Conservation (phyloP, 1,140 invertebrate species). For the Heliconius melpomene region DNA sequence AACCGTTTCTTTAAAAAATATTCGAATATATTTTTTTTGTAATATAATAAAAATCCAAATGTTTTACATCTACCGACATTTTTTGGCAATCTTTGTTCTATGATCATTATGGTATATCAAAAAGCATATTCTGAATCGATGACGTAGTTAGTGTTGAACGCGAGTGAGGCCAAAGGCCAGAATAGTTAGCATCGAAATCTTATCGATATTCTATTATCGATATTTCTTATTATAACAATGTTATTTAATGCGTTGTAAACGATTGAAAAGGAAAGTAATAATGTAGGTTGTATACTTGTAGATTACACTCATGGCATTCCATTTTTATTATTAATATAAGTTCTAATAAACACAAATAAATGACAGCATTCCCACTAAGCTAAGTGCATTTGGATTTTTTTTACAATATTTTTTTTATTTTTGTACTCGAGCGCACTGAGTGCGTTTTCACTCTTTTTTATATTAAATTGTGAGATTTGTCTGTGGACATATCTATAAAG, state of each 20-base stretch:
- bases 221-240: slow-evolving; percentile 18
- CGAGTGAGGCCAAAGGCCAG: slow-evolving; percentile 27
- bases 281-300: slow-evolving; percentile 18
- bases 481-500: neutral
- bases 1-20: too few relatives aligned
- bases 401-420: too few relatives aligned
- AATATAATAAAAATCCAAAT: too few relatives aligned
- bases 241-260: slow-evolving; percentile 25
- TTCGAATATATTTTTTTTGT: too few relatives aligned
- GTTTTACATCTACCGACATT: too few relatives aligned
- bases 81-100: neutral
- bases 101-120: neutral
- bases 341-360: neutral
- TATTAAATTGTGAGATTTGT: neutral
- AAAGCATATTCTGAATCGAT: slow-evolving; percentile 2
- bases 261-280: slow-evolving; percentile 12
- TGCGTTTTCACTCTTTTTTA: neutral
- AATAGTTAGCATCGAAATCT: neutral
- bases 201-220: neutral
- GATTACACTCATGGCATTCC: neutral
- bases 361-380: neutral
- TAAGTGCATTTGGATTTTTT: neutral
- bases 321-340: neutral
- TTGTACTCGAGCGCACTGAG: neutral
- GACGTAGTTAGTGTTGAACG: neutral